These are phyloP conservation scores for Pteronura brasiliensis DNA, from an alignment of 2,113 vertebrate genomes.

Conservation along the genomic window DNA sequence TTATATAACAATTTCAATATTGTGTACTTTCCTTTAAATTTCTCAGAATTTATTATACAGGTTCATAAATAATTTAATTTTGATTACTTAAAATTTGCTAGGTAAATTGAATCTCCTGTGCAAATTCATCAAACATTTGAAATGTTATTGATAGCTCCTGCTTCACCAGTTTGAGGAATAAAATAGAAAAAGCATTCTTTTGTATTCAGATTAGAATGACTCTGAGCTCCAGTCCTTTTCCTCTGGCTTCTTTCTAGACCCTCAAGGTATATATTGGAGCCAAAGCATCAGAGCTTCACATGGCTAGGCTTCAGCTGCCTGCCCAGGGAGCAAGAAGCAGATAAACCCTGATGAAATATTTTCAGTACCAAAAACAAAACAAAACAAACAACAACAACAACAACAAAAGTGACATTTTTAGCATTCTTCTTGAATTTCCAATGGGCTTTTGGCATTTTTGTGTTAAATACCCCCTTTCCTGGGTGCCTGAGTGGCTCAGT, in stretches of 20 bases:
- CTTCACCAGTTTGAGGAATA: slow-evolving; percentile 16
- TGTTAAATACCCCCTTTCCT: neutral
- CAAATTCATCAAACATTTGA: slow-evolving; percentile 42
- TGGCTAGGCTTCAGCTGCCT: neutral
- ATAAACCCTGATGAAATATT: neutral
- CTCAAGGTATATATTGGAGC: neutral
- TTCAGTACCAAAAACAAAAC: neutral
- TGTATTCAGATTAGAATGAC: neutral
- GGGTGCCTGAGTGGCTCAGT: too few species aligned
- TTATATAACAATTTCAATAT: neutral
- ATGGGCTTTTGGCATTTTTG: neutral
- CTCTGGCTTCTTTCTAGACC: neutral
- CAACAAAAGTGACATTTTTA: neutral
- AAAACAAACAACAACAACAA: too few species aligned
- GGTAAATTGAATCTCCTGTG: neutral
- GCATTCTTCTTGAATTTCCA: neutral
- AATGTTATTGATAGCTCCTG: slow-evolving; percentile 5
- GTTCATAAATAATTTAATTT: slow-evolving; percentile 43
- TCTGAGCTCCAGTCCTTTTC: neutral
- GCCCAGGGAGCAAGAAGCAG: neutral
- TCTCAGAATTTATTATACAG: neutral
- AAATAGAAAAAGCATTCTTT: neutral
- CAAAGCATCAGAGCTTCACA: neutral
- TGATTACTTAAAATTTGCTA: slow-evolving; percentile 30
- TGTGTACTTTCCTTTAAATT: neutral